These are phyloP conservation scores for Tiaroga cobitis DNA, from an alignment of 2,797 vertebrate genomes.

Conservation along the genomic window DNA sequence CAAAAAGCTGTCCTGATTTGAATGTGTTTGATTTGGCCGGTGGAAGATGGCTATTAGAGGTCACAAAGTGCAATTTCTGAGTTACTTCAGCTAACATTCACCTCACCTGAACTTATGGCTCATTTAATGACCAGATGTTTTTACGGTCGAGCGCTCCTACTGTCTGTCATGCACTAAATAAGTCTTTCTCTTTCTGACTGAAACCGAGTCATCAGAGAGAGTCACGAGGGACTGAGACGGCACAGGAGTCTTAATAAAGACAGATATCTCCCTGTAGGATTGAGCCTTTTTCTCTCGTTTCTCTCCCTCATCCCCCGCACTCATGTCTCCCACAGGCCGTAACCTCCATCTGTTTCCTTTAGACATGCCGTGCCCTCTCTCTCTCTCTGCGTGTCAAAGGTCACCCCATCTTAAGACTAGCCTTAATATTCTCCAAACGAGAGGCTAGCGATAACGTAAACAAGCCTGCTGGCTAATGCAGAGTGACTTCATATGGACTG, in stretches of 20 bases:
- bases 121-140: conserved; percentile 39
- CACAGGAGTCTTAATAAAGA: conserved; percentile 57
- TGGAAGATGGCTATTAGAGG: background rate
- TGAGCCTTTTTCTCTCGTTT: background rate
- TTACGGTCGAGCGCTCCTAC: background rate
- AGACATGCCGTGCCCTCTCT: conserved; percentile 45
- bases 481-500: conserved; percentile 28
- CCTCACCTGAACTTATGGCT: conserved; percentile 12
- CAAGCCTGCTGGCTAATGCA: conserved; percentile 52
- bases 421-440: conserved; percentile 48
- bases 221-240: conserved; percentile 39
- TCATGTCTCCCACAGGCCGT: conserved; percentile 28
- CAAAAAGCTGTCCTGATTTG: background rate
- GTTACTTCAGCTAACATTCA: background rate
- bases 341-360: conserved; percentile 63
- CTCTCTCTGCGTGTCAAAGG: conserved; percentile 54
- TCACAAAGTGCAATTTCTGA: background rate
- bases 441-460: conserved; percentile 50
- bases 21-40: background rate
- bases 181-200: conserved; percentile 34
- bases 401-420: conserved; percentile 47
- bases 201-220: conserved; percentile 55
- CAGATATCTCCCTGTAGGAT: conserved; percentile 50
- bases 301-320: conserved; percentile 1
- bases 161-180: conserved; percentile 41